Conservation (phyloP, 1,140 invertebrate genomes). For the Brachionus sp. region DNA sequence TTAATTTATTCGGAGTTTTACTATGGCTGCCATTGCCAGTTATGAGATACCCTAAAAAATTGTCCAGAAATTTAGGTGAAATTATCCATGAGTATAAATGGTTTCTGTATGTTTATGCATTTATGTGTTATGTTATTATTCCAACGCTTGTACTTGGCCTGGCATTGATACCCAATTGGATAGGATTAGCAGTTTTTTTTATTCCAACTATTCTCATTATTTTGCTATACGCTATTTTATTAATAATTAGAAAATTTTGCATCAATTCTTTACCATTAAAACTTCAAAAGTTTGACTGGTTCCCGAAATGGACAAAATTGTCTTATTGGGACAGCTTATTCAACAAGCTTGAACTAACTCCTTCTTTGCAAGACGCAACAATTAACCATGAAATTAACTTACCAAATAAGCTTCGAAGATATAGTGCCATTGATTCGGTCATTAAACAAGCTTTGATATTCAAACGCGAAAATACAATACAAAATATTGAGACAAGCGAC, state of each 20-base stretch:
- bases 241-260: neutral
- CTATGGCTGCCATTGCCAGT: conserved; percentile 66
- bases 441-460: neutral
- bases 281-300: neutral
- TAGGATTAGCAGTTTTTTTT: conserved; percentile 10
- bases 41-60: conserved; percentile 63
- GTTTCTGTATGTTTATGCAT: conserved; percentile 64
- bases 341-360: neutral
- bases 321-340: neutral
- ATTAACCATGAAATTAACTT: neutral
- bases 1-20: conserved; percentile 65
- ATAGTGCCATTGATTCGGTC: neutral
- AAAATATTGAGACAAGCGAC: neutral
- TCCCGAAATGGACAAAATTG: neutral
- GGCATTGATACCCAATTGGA: conserved; percentile 49
- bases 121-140: conserved; percentile 62
- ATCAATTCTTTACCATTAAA: neutral
- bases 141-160: conserved; percentile 61
- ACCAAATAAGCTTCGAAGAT: neutral
- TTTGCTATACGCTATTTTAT: neutral
- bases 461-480: neutral
- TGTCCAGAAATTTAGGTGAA: conserved; percentile 62
- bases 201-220: neutral
- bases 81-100: conserved; percentile 63
- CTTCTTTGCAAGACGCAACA: neutral